Base-by-base conservation (phyloP, 2,888 invertebrate genomes). In the Drosophila sordidula region DNA sequence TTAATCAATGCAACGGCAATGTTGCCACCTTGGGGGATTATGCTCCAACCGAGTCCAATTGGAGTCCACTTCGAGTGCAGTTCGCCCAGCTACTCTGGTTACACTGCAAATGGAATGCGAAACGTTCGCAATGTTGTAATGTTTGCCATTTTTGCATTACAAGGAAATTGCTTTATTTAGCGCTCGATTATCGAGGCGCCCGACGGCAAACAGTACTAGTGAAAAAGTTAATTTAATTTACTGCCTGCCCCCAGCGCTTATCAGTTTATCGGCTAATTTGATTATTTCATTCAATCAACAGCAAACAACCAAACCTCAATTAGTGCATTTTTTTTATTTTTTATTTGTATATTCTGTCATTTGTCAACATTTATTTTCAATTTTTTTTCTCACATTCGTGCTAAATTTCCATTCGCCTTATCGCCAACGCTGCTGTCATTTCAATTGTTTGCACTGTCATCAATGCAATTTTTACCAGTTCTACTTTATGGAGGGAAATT, bases 141-240 rank as follows among this genome's bases (percentile, higher is more conserved):
- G 59, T 54, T 71, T 66, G 69, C 70, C 87, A 77, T 72, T 68
- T 65, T 68, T 61, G 73, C 70, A 72, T 76, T 71, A 71, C 74
- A 62, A 65, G 79, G 66, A 83, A 85, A 83, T 83, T 79, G 56
- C 83, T 83, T 85, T 71, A 87, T 83, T 83, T 83, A 79, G 67
- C 55, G 49, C 57, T 36, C 51, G 29, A 18, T 50, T 63, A 16
- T 34, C 42, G 36, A 47, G 14, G 18, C 51, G 0, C 34, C 61
- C 61, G 61, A 64, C 80, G 83, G 45, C 59, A 58, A 65, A n/a
- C 44, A 22, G 18, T 46, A 14, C 45, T 39, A 34, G 18, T 29
- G 38, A 29, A 6, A 39, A 16, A 22, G n/a, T 44, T 44, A 41
- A 66, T 55, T 66, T 6, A 45, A 68, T 32, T 42, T 50, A 66